Base-by-base conservation (phyloP, 2,113 vertebrate genomes). In the Melanerpes aurifrons region DNA sequence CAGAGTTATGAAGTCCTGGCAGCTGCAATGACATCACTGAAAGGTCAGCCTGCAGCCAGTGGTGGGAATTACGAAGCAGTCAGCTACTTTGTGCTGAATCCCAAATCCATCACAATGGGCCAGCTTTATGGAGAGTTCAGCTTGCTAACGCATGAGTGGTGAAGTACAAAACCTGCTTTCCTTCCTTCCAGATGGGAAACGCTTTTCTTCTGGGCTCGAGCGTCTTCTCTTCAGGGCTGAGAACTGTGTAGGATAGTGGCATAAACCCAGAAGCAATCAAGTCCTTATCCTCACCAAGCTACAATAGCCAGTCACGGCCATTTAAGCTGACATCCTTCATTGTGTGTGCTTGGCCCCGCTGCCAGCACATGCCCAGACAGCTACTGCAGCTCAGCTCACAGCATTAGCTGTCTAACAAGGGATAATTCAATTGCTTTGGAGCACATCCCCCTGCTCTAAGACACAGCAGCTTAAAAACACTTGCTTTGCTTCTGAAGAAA, bases 61-160 rank as follows among this genome's bases (percentile, higher is more conserved):
- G 98, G 99, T 8, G 98, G 98, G 24, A 96, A 97, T 86, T 99
- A 99, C 1, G 98, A 99, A 94, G 96, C 96, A 3, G 98, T 99
- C 93, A 97, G 87, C 25, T 98, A 96, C 68, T 98, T 97, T 25
- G 96, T 99, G 47, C 97, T 99, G 96, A 99, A 99, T 97, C 99
- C 99, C 83, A 99, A 99, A 96, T 99, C 99, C 82, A 98, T 99
- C 97, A 99, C 98, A 15, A 99, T 99, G 99, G 99, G 99, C 25
- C 99, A 99, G 96, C 98, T 99, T 45, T 99, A 99, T 4, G 99
- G 99, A 84, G 98, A 99, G 92, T 99, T 99, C 86, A 98, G 99
- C 96, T 93, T 98, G 91, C 97, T 99, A 94, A 99, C 98, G 50
- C 99, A 99, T 25, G 98, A 99, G 86, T 99, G 99, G 99, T 99